A percentile compares a stretch with the other conserved stretches of the same genome.
These are phyloP conservation scores for Argopecten irradians DNA, from an alignment of 1,140 invertebrate genomes.

Conservation along the genomic window DNA sequence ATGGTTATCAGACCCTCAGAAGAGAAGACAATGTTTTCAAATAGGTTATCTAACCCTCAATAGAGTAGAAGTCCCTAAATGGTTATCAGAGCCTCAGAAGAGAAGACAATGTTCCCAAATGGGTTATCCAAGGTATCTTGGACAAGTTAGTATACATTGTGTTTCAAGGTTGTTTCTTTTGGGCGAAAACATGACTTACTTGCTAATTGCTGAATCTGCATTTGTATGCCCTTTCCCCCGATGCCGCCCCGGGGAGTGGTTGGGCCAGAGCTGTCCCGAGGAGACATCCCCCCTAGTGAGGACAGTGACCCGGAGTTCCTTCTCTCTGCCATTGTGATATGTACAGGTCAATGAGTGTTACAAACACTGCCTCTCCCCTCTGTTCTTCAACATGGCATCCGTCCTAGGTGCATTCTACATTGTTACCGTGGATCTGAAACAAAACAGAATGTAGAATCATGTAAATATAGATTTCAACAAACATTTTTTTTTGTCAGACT, in stretches of 20 bases:
- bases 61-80: too few relatives aligned
- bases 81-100: too few relatives aligned
- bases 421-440: neutral
- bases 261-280: slow-evolving; percentile 30
- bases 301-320: slow-evolving; percentile 48
- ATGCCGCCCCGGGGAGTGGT: neutral
- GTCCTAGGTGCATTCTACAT: neutral
- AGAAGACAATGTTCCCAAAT: too few relatives aligned
- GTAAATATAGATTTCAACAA: neutral
- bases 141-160: too few relatives aligned
- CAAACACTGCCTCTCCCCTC: neutral
- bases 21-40: too few relatives aligned
- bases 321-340: slow-evolving; percentile 25
- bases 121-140: too few relatives aligned
- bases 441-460: neutral
- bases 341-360: neutral
- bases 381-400: neutral
- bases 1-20: too few relatives aligned
- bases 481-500: neutral
- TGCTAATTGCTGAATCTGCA: slow-evolving; percentile 54
- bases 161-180: too few relatives aligned
- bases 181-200: slow-evolving; percentile 26
- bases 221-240: slow-evolving; percentile 47
- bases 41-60: too few relatives aligned
- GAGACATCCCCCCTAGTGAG: slow-evolving; percentile 46